Percentiles rank a stretch among this genome's conserved stretches.
phyloP scores from a whole-genome alignment of 2,113 vertebrate genomes.

The Benitochromis conjunctus region DNA sequence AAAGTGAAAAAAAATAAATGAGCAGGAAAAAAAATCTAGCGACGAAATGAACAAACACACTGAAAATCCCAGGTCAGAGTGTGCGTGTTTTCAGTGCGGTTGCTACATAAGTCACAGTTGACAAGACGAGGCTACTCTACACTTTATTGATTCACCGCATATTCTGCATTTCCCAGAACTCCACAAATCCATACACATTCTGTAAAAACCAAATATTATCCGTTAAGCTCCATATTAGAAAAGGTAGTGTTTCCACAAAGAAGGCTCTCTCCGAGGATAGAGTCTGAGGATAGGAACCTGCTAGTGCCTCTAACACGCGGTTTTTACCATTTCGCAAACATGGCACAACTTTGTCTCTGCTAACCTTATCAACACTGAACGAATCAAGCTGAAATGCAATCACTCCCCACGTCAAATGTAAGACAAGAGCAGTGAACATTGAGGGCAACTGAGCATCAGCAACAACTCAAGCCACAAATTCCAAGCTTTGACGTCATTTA shows the following conservation, averaged over 20 bases:
- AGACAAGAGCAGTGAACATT: constrained; percentile 28
- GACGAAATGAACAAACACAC: not conserved
- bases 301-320: not conserved
- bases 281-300: constrained; percentile 4
- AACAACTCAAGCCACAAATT: constrained; percentile 40
- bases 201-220: not conserved
- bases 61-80: not conserved
- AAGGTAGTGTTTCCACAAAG: constrained; percentile 20
- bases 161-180: constrained; percentile 59
- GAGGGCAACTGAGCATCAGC: constrained; percentile 30
- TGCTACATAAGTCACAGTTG: not conserved
- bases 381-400: constrained; percentile 56
- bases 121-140: constrained; percentile 18
- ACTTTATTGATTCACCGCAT: constrained; percentile 48
- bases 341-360: constrained; percentile 25
- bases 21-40: not conserved
- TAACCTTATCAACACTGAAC: constrained; percentile 43
- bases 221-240: not conserved
- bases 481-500: constrained; percentile 50
- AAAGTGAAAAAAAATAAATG: not conserved
- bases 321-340: constrained; percentile 32
- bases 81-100: not conserved
- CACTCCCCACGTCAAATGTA: constrained; percentile 15
- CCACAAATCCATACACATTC: constrained; percentile 31
- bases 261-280: not conserved